Base-by-base conservation (phyloP, 2,113 vertebrate species). In the Sapayoa aenigma region DNA sequence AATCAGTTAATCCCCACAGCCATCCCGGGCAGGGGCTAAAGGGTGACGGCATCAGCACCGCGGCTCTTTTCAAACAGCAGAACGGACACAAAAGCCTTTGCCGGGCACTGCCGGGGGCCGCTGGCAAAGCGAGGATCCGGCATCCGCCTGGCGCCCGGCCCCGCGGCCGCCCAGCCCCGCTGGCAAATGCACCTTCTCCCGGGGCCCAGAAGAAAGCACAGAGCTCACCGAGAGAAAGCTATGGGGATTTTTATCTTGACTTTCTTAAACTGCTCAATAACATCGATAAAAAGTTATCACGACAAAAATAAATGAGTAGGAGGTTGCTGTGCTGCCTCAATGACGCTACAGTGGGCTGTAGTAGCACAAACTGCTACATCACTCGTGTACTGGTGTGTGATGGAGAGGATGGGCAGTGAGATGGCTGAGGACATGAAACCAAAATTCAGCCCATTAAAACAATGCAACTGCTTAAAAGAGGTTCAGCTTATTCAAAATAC, bases 341-440 rank as follows among this genome's bases (percentile, higher is more conserved):
- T 2, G 62, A n/a, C 21, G 1, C 41, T 10, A 3, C 2, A 0
- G 55, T 3, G 4, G 30, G 42, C 23, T 47, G 18, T 0, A 9
- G 39, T 2, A 17, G 66, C 21, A 11, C 19, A 14, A 46, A 31
- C 11, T 62, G 74, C 44, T 56, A 46, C 39, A 3, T 22, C 19
- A 5, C 46, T 66, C 0, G 0, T 8, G 44, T 11, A 14, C 18
- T 1, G 3, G 31, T 33, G 16, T 0, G 0, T 11, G 73, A 52
- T 12, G 49, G 42, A 93, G 14, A 79, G 44, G 47, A 19, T 27
- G 42, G 19, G 65, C 60, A 46, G 46, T 41, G 12, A 17, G 71
- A 17, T 37, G n/a, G 13, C 22, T 63, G 44, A 50, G 25, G 84
- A 55, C 21, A 39, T 65, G 44, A 68, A 81, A 56, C 37, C 31